Evolutionary conservation across 2,113 vertebrate genomes (phyloP), one percentile per base, ranked within the genome.

Genomic region (Hystrix brachyura): DNA sequence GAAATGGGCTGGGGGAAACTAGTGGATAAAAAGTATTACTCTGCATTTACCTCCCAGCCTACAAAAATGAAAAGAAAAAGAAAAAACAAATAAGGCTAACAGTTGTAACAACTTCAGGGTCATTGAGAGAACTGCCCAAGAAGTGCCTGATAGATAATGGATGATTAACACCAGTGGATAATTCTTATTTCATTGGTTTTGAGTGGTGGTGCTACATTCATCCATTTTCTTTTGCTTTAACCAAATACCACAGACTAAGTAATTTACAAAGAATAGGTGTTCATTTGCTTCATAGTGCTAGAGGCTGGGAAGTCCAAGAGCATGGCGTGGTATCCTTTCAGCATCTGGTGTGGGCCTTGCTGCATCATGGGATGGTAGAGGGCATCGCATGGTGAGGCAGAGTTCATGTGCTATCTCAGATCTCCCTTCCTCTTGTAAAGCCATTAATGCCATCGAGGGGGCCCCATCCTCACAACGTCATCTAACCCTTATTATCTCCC

Each of bases 21-120:
- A n/a, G 13, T 89, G 67, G 53, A 87, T 87, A 89, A 71, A 89
- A 59, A 62, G 71, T n/a, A 23, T 88, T 88, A 60, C 6, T 74
- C 86, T 88, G 14, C 69, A 9, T 59, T 74, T 88, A 60, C n/a
- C 69, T 88, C 51, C 69, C 86, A 88, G 53, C 69, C 69, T 59
- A 74, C 55, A 88, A 59, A 71, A 57, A 72, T 74, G 34, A 53
- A 69, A 48, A 84, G 34, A 57, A n/a, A 27, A 83, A 43, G 13
- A 62, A 32, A 7, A n/a, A 5, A 32, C 2, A 32, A 43, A 51
- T 48, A 53, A 21, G 5, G 1, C 51, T 74, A 43, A 89, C 13
- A n/a, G 12, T 59, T 69, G 8, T 43, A 62, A 57, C 51, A 87
- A 71, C 53, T 23, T 69, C 25, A 89, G 60, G 25, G 14, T 29